A percentile compares a stretch with the other conserved stretches of the same genome.
Conservation (phyloP, 1,140 invertebrate genomes). For the Thaumetopoea pityocampa region DNA sequence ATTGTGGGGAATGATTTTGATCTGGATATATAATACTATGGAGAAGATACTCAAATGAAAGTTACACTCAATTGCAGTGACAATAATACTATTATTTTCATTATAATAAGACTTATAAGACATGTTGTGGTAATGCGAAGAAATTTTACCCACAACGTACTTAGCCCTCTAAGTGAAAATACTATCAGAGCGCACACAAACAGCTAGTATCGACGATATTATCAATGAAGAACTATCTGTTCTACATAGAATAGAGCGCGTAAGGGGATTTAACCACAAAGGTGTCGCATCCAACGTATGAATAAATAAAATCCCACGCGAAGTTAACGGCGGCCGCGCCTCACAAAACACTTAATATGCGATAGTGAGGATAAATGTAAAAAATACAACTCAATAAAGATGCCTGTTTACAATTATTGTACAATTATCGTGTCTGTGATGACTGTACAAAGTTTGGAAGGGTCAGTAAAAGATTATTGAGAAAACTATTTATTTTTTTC, state of each 20-base stretch:
- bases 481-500: no score
- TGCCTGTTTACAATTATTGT: conserved; percentile 21
- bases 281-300: conserved; percentile 20
- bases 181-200: conserved; percentile 12
- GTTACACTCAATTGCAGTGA: no score
- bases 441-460: no score
- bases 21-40: no score
- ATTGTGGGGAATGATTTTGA: no score
- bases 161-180: conserved; percentile 1
- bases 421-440: no score
- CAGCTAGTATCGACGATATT: conserved; percentile 24
- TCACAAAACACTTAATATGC: conserved; percentile 50
- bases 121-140: no score
- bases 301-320: conserved; percentile 60
- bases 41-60: no score
- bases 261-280: conserved; percentile 24
- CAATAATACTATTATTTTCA: no score
- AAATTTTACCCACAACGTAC: no score
- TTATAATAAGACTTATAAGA: no score
- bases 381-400: conserved; percentile 54
- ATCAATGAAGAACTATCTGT: conserved; percentile 43
- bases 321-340: conserved; percentile 41
- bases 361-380: conserved; percentile 44
- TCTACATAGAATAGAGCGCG: conserved; percentile 29
- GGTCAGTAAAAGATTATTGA: no score